Base-by-base conservation (phyloP, 1,140 invertebrate species). In the Leptoteleia sp. region DNA sequence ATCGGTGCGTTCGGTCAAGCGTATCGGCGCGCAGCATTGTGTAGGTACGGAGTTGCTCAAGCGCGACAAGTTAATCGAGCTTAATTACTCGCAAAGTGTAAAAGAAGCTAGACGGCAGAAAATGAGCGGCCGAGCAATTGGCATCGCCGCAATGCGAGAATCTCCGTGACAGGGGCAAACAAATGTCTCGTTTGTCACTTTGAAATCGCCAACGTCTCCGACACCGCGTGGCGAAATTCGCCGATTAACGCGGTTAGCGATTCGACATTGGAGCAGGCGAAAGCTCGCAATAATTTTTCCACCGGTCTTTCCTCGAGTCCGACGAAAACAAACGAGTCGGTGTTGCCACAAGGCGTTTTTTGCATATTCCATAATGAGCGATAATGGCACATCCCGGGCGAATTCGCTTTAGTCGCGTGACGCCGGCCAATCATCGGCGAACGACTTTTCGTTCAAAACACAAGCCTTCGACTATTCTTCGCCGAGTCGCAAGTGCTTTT, bases 371-470 rank as follows among this genome's bases (percentile, higher is more conserved):
- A 38, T 79, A 82, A 83, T 77, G 79, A 82, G 75, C 40, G 35
- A 79, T 78, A 76, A 76, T 72, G 50, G 70, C 70, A 31, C 70
- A 75, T 80, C 70, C 61, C 43, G 6, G 40, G 47, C 57, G 55
- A 83, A 78, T 78, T 78, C 55, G 71, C 55, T 54, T 61, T 55
- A 59, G 68, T 87, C 81, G 84, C 84, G 83, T 86, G 85, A 87
- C 78, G 73, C 42, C 72, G 77, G 50, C 82, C 83, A 84, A 87
- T 87, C 85, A 87, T 84, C 76, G 57, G 43, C 75, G 71, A 52
- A 75, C 67, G 70, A 79, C 79, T 81, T 81, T 81, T 77, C 75
- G 80, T 65, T 57, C 70, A 72, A 71, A 81, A 78, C 57, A 22
- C 55, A 50, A 71, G 61, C 35, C 62, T 45, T 61, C 61, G 7